A percentile compares a stretch with the other conserved stretches of the same genome.
Evolutionary conservation across 2,888 invertebrate species (phyloP).

Genomic region (Ganaspis brasiliensis): DNA sequence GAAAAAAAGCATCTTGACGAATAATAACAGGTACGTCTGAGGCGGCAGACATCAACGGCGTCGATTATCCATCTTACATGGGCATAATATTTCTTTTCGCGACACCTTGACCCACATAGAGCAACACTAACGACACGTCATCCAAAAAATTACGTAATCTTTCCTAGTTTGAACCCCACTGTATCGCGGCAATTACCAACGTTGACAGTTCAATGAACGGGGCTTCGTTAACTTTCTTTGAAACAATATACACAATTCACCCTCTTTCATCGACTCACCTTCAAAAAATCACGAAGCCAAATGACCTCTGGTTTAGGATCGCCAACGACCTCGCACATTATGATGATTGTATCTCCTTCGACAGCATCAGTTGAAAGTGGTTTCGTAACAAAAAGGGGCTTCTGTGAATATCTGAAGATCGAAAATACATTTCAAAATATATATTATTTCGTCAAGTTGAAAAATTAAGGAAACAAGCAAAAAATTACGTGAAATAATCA

Average conservation of each 20-base stretch:
- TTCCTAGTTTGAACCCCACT: slow-evolving; percentile 50
- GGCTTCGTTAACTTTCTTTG: slow-evolving; percentile 12
- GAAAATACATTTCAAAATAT: not conserved
- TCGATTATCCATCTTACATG: slow-evolving; percentile 63
- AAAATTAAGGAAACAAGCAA: not conserved
- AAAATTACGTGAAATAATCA: slow-evolving; percentile 2
- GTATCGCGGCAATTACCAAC: not conserved
- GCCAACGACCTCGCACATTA: slow-evolving; percentile 93
- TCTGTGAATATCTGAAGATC: slow-evolving; percentile 88
- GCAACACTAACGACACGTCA: slow-evolving; percentile 72
- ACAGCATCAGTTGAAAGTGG: slow-evolving; percentile 91
- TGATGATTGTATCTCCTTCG: slow-evolving; percentile 93
- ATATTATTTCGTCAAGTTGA: not conserved
- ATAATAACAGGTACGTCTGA: slow-evolving; percentile 34
- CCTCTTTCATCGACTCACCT: slow-evolving; percentile 83
- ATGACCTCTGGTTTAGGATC: slow-evolving; percentile 94
- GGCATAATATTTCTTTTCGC: slow-evolving; percentile 79
- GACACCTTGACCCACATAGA: slow-evolving; percentile 77
- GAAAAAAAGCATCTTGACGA: slow-evolving; percentile 23
- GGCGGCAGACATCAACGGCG: slow-evolving; percentile 42
- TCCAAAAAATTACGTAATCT: slow-evolving; percentile 60
- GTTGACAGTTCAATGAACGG: slow-evolving; percentile 35
- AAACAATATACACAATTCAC: slow-evolving; percentile 3
- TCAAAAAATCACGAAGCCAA: slow-evolving; percentile 93
- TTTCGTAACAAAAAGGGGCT: slow-evolving; percentile 91